phyloP scores from a whole-genome alignment of 2,888 invertebrate species.

The Hesperia comma region DNA sequence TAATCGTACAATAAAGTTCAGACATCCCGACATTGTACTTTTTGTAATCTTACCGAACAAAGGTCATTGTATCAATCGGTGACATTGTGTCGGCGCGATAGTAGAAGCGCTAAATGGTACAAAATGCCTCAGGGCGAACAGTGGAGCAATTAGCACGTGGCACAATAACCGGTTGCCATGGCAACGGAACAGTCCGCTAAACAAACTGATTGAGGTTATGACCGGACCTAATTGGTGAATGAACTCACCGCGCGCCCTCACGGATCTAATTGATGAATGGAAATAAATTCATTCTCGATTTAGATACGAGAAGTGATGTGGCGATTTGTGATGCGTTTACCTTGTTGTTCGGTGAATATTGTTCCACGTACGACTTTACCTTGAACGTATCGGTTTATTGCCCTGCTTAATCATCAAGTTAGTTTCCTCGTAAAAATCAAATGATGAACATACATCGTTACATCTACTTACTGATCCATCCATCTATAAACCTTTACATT shows the following conservation, averaged over 20 bases:
- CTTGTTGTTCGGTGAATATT: too few relatives aligned
- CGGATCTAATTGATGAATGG: slow-evolving; percentile 38
- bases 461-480: too few relatives aligned
- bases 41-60: too few relatives aligned
- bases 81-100: slow-evolving; percentile 35
- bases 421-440: too few relatives aligned
- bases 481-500: too few relatives aligned
- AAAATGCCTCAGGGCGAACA: slow-evolving; percentile 58
- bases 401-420: too few relatives aligned
- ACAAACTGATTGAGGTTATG: slow-evolving; percentile 73
- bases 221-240: slow-evolving; percentile 51
- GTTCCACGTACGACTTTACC: slow-evolving; percentile 16
- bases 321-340: not conserved
- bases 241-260: not conserved
- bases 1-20: too few relatives aligned
- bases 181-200: slow-evolving; percentile 67
- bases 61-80: not conserved
- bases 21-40: too few relatives aligned
- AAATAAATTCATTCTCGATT: slow-evolving; percentile 4
- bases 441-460: too few relatives aligned
- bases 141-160: slow-evolving; percentile 70
- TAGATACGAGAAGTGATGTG: not conserved
- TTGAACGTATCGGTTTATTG: too few relatives aligned
- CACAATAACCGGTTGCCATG: slow-evolving; percentile 61
- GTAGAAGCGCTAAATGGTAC: slow-evolving; percentile 64